These are phyloP conservation scores for Nysson spinosus DNA, from an alignment of 2,888 invertebrate species.

Conservation along the genomic window DNA sequence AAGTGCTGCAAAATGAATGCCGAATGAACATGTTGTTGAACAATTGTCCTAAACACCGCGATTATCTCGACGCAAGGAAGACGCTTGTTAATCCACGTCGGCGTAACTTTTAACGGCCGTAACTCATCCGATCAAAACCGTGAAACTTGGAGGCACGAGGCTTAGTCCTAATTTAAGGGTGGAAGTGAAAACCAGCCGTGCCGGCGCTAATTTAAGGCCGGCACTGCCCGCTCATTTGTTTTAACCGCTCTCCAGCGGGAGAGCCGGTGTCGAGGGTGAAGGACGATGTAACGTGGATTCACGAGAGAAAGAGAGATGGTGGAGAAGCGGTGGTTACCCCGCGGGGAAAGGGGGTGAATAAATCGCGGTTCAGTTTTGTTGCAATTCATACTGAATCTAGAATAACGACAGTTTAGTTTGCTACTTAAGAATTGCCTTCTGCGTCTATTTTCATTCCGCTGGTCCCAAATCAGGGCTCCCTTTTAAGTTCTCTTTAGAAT, in stretches of 20 bases:
- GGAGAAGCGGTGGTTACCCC: constrained; percentile 22
- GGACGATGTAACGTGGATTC: constrained; percentile 36
- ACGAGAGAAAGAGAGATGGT: constrained; percentile 6
- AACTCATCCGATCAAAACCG: constrained; percentile 75
- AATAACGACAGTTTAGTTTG: constrained; percentile 50
- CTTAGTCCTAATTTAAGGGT: constrained; percentile 77
- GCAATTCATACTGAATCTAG: constrained; percentile 60
- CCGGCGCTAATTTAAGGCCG: constrained; percentile 76
- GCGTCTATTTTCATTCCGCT: constrained; percentile 31
- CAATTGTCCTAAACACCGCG: constrained; percentile 2
- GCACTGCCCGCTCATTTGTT: constrained; percentile 76
- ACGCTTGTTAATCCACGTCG: constrained; percentile 63
- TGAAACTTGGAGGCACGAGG: constrained; percentile 71
- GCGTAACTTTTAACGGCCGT: constrained; percentile 69
- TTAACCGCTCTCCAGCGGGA: constrained; percentile 73
- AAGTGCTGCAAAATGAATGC: no score
- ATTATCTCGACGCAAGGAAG: constrained; percentile 22
- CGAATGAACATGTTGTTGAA: neutral
- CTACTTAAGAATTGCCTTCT: constrained; percentile 39
- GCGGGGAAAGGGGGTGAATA: constrained; percentile 35
- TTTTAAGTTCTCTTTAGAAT: no score
- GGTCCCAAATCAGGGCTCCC: no score
- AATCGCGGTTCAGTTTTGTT: constrained; percentile 67
- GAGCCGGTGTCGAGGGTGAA: constrained; percentile 49
- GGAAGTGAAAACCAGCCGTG: constrained; percentile 76